Percentiles rank a stretch among this genome's conserved stretches.
These are phyloP conservation scores for Dysidea cf. avara DNA, from an alignment of 37 sponge, comb jelly and placozoan genomes.

Conservation along the genomic window DNA sequence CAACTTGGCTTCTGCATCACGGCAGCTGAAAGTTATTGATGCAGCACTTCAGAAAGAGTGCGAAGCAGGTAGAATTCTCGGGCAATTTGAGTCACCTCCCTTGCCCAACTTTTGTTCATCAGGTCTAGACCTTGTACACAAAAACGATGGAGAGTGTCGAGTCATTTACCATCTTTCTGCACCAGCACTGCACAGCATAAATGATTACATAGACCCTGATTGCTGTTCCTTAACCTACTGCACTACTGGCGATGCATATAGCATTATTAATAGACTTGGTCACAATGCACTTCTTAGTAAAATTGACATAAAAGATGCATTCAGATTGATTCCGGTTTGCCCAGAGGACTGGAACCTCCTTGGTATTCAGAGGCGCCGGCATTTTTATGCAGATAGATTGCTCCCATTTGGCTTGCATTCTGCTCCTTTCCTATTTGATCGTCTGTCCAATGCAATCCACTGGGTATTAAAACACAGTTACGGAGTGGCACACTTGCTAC, in stretches of 20 bases:
- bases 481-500: too few relatives aligned
- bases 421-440: constrained; percentile 23
- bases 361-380: constrained; percentile 20
- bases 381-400: constrained; percentile 22
- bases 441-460: constrained; percentile 8
- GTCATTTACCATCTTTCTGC: constrained; percentile 40
- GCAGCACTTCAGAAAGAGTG: too few relatives aligned
- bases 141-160: constrained; percentile 43
- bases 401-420: constrained; percentile 37
- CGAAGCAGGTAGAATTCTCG: constrained; percentile 21
- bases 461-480: constrained; percentile 22
- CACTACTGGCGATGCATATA: constrained; percentile 25
- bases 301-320: constrained; percentile 48
- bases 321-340: constrained; percentile 33
- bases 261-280: not conserved
- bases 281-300: constrained; percentile 22
- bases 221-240: constrained; percentile 15
- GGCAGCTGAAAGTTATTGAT: constrained; percentile 16
- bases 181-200: constrained; percentile 32
- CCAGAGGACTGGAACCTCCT: constrained; percentile 53
- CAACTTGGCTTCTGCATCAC: constrained; percentile 24
- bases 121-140: constrained; percentile 33
- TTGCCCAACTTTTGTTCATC: constrained; percentile 23
- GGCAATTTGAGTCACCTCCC: constrained; percentile 11
- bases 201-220: constrained; percentile 30